Evolutionary conservation across 2,888 invertebrate species (phyloP).

Genomic region (Adineta ricciae): DNA sequence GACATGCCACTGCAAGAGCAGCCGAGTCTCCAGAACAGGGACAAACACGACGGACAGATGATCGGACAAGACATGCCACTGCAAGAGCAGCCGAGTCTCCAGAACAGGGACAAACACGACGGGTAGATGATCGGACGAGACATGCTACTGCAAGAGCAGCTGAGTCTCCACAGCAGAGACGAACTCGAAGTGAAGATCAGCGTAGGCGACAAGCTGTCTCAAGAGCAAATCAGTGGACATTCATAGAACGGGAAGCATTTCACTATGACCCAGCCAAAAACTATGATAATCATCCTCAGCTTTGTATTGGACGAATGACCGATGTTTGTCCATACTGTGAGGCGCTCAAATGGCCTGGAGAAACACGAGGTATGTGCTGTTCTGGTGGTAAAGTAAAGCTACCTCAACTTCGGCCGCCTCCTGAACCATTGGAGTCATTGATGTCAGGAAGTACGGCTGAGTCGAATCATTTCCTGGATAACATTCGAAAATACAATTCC

Average conservation of each 20-base stretch:
- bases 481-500: slow-evolving; percentile 24
- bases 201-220: background rate
- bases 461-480: background rate
- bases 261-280: too few relatives aligned
- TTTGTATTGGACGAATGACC: background rate
- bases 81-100: background rate
- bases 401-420: slow-evolving; percentile 23
- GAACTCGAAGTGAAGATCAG: background rate
- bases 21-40: background rate
- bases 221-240: background rate
- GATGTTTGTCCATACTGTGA: background rate
- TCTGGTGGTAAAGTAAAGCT: slow-evolving; percentile 37
- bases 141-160: background rate
- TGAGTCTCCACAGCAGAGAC: background rate
- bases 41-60: background rate
- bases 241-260: background rate
- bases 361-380: slow-evolving; percentile 37
- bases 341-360: background rate
- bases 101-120: background rate
- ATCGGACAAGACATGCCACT: background rate
- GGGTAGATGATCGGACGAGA: background rate
- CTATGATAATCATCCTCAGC: too few relatives aligned
- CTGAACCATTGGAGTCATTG: background rate
- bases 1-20: background rate
- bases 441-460: background rate